Evolutionary conservation across 2,888 invertebrate species (phyloP).

Genomic region (Acrobasis repandana): DNA sequence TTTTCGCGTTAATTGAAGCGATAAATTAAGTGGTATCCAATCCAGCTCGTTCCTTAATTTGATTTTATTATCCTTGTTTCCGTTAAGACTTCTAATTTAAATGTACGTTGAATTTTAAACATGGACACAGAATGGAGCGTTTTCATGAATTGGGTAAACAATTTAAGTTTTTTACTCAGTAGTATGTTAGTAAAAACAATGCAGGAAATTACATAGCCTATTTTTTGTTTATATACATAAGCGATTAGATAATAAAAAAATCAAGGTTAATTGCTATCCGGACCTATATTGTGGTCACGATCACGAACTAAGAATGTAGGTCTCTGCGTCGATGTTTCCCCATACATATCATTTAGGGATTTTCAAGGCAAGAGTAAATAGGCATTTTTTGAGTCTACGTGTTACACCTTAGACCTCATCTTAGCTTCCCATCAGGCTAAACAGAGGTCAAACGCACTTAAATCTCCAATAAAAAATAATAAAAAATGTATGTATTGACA

Average conservation of each 20-base stretch:
- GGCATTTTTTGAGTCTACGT: too few species aligned
- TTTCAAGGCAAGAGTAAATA: too few species aligned
- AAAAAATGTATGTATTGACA: neutral
- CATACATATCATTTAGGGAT: too few species aligned
- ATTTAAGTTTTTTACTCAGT: neutral
- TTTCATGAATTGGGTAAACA: neutral
- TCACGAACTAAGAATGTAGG: neutral
- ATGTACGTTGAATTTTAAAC: neutral
- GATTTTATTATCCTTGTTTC: conserved; percentile 14
- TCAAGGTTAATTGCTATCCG: conserved; percentile 18
- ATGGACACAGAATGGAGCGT: neutral
- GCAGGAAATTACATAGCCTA: neutral
- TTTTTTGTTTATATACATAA: conserved; percentile 1
- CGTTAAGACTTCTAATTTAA: neutral
- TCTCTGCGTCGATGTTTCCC: too few species aligned
- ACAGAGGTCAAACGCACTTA: too few species aligned
- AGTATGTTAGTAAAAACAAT: neutral
- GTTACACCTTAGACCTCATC: too few species aligned
- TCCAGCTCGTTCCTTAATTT: neutral
- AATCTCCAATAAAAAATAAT: too few species aligned
- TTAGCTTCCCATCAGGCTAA: too few species aligned
- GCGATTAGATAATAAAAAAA: conserved; percentile 9
- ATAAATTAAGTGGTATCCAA: conserved; percentile 29
- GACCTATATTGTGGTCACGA: conserved; percentile 19
- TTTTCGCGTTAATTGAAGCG: conserved; percentile 22